A percentile compares a stretch with the other conserved stretches of the same genome.
Evolutionary conservation across 2,113 vertebrate genomes (phyloP).

Genomic region (Antechinus flavipes): DNA sequence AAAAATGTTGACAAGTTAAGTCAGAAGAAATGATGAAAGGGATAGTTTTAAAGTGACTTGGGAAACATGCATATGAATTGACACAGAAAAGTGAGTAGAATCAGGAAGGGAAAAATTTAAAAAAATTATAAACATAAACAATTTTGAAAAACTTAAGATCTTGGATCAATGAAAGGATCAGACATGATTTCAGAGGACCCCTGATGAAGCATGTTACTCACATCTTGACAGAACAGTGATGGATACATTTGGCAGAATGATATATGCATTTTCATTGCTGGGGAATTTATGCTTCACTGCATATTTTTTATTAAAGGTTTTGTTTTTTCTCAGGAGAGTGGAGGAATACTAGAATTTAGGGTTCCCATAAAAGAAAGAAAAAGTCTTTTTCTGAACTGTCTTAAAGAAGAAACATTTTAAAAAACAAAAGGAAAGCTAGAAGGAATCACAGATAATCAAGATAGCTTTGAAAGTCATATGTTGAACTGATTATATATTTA

Average conservation of each 20-base stretch:
- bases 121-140: background rate
- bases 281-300: background rate
- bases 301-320: background rate
- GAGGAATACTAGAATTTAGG: background rate
- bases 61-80: background rate
- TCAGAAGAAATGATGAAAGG: background rate
- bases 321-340: background rate
- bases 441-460: background rate
- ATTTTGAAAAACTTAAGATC: background rate
- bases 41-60: background rate
- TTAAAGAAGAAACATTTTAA: background rate
- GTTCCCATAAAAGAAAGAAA: background rate
- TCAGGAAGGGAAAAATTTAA: background rate
- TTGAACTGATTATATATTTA: background rate
- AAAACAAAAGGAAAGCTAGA: background rate
- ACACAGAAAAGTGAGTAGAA: background rate
- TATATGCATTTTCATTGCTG: background rate
- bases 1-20: background rate
- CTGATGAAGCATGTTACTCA: background rate
- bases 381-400: too few species aligned
- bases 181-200: background rate
- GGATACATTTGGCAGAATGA: background rate
- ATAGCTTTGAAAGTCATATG: background rate
- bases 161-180: background rate
- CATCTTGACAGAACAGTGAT: background rate